phyloP scores from a whole-genome alignment of 2,888 invertebrate genomes.

The Lottia scabra region DNA sequence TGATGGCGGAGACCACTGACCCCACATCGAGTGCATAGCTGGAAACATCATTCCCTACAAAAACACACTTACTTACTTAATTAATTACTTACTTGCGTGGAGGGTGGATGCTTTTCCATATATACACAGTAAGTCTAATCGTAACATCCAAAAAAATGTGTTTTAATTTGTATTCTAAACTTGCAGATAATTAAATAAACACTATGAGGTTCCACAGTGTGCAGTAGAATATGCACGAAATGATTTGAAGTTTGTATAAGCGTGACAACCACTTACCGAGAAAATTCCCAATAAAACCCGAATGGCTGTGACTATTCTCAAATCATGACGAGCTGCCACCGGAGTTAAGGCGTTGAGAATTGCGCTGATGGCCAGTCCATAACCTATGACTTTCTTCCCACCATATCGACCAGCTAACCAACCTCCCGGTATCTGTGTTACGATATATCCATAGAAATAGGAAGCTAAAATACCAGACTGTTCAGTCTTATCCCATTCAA shows the following conservation, averaged over 20 bases:
- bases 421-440: conserved; percentile 50
- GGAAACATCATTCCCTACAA: conserved; percentile 82
- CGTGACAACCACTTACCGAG: conserved; percentile 48
- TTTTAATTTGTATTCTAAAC: no score
- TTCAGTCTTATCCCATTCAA: conserved; percentile 46
- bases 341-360: conserved; percentile 55
- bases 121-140: no score
- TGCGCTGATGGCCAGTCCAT: conserved; percentile 55
- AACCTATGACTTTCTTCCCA: conserved; percentile 63
- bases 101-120: no score
- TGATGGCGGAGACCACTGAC: conserved; percentile 90
- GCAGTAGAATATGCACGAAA: no score
- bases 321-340: conserved; percentile 47
- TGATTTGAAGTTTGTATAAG: no score
- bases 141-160: no score
- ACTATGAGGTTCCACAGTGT: no score
- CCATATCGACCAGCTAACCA: conserved; percentile 52
- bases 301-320: conserved; percentile 48
- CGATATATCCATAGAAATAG: conserved; percentile 58
- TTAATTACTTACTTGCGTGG: no score
- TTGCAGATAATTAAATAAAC: no score
- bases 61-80: no score
- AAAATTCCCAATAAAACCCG: conserved; percentile 55
- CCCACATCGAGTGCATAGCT: conserved; percentile 93
- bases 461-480: conserved; percentile 48